Evolutionary conservation across 2,888 invertebrate species (phyloP).

Genomic region (Epinotia brunnichana): DNA sequence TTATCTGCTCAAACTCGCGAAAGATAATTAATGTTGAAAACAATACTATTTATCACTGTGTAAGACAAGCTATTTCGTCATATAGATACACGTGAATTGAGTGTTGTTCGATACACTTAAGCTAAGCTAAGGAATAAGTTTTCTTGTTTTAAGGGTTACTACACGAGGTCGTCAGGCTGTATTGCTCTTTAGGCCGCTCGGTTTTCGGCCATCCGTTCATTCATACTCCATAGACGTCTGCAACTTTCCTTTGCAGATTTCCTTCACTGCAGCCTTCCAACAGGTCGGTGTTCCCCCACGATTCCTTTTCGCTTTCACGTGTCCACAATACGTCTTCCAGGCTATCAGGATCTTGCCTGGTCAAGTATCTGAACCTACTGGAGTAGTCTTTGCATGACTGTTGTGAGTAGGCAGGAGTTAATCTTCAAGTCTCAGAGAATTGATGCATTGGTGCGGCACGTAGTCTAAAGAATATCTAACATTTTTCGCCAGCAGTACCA

Average conservation of each 20-base stretch:
- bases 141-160: too few relatives aligned
- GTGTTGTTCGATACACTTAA: background rate
- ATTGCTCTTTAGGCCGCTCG: too few relatives aligned
- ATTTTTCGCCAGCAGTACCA: too few relatives aligned
- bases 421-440: too few relatives aligned
- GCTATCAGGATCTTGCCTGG: too few relatives aligned
- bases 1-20: slow-evolving; percentile 66
- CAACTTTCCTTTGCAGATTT: background rate
- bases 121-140: too few relatives aligned
- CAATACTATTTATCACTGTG: slow-evolving; percentile 65
- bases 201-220: too few relatives aligned
- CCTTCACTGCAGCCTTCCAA: background rate
- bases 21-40: slow-evolving; percentile 67
- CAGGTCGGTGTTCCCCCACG: background rate
- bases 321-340: too few relatives aligned
- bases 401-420: background rate
- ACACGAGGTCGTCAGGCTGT: too few relatives aligned
- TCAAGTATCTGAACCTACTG: too few relatives aligned
- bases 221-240: background rate
- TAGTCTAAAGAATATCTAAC: too few relatives aligned
- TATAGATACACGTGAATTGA: slow-evolving; percentile 19
- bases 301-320: background rate
- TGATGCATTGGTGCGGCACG: background rate
- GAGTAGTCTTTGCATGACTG: background rate
- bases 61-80: slow-evolving; percentile 53